These are phyloP conservation scores for Thryonomys swinderianus DNA, from an alignment of 2,113 vertebrate species.

Conservation along the genomic window DNA sequence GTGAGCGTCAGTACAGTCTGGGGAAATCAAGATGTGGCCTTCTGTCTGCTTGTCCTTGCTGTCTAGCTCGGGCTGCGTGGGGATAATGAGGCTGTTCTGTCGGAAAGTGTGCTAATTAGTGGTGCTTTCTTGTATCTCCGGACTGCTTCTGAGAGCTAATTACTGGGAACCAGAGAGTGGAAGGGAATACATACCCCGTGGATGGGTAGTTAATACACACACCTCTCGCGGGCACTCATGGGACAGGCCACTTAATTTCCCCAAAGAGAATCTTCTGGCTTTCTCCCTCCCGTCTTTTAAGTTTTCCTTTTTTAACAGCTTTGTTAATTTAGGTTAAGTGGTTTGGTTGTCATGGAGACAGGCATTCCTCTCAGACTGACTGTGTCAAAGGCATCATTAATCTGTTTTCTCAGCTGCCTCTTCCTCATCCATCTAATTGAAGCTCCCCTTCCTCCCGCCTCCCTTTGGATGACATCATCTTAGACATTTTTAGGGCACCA, in stretches of 20 bases:
- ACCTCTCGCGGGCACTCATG: constrained; percentile 15
- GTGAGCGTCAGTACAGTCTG: neutral
- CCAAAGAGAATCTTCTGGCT: constrained; percentile 67
- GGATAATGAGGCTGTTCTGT: constrained; percentile 65
- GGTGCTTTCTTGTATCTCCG: constrained; percentile 80
- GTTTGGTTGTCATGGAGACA: constrained; percentile 78
- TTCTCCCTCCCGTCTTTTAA: constrained; percentile 72
- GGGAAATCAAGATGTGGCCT: constrained; percentile 13
- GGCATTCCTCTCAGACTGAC: constrained; percentile 76
- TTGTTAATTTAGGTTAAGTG: constrained; percentile 81
- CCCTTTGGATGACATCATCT: constrained; percentile 77
- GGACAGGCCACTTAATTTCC: constrained; percentile 74
- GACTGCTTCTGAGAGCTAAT: constrained; percentile 83
- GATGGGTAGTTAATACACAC: constrained; percentile 44
- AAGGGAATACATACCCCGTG: constrained; percentile 82
- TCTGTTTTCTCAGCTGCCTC: constrained; percentile 79
- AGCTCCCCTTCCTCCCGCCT: neutral
- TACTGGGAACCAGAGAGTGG: constrained; percentile 79
- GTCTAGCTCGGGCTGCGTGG: constrained; percentile 12
- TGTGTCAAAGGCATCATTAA: constrained; percentile 80
- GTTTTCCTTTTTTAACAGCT: constrained; percentile 77
- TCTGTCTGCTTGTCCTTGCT: constrained; percentile 63
- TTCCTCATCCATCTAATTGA: constrained; percentile 78
- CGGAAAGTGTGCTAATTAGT: constrained; percentile 82
- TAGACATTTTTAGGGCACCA: constrained; percentile 82